Evolutionary conservation across 2,797 vertebrate genomes (phyloP), one percentile per base, ranked within the genome.

Genomic region (Leptatherina wallacei): DNA sequence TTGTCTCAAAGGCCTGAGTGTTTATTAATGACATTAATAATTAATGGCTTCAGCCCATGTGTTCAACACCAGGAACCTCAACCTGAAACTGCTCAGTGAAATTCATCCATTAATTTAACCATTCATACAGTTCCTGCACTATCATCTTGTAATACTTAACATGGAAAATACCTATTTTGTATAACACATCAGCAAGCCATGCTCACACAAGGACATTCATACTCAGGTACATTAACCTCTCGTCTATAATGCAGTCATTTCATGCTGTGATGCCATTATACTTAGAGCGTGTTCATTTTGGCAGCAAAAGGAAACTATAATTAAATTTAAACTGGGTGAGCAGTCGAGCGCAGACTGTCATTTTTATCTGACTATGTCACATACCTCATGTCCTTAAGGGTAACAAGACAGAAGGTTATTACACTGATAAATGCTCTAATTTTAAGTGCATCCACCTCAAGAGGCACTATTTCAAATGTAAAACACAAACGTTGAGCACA

Each of bases 221-320:
- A 64, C 36, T 60, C 32, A 33, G 24, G 67, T 65, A 73, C 75
- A 71, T 71, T 73, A 62, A 75, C 58, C 47, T 56, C 59, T 49
- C 59, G 35, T 24, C 36, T 62, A 22, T 29, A 66, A 73, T 61
- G 71, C 66, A 70, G 58, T 71, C 71, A 68, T 40, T 59, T 73
- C 78, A 60, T 69, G 72, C 71, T 77, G 85, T 61, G 78, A 71
- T 73, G 74, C 78, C 80, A 85, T 86, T 83, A 85, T 72, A 74
- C 57, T 57, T 77, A 71, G 55, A 75, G 69, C 75, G 79, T 74
- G 69, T 64, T 85, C 65, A 81, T 83, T 86, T 73, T 73, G 52
- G 71, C 69, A 89, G 75, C 71, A 66, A 72, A 61, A 27, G 54
- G 58, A 70, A 73, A 66, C 66, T 72, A 73, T 76, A 54, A 86